Evolutionary conservation across 2,888 invertebrate species (phyloP), one percentile per base, ranked within the genome.

Genomic region (Stenotaenia linearis): DNA sequence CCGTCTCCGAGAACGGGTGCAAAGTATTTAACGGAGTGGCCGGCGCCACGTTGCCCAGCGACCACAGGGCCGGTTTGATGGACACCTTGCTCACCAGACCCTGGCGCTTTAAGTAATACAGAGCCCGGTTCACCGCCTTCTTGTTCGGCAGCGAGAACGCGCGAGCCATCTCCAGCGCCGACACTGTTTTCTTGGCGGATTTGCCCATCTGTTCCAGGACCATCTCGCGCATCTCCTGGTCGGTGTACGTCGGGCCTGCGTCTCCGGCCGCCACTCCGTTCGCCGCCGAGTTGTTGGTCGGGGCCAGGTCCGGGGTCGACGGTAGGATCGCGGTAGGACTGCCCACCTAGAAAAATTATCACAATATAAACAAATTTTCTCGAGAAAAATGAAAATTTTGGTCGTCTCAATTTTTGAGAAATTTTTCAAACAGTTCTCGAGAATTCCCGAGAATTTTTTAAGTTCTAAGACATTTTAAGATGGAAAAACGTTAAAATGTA

Each of bases 141-240:
- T 79, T 79, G 75, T 79, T 79, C 5, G 79, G 79, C 32, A 79
- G 28, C 18, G 74, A 69, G 69, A 79, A 79, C 21, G 79, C 79
- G 12, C 79, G 79, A 15, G 79, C 79, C 79, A 79, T 79, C 69
- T 79, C 79, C 23, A 79, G 28, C 5, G 79, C 79, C 7, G 74
- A 74, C 21, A 79, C 74, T 1, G 79, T 79, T 15, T 79, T 79
- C n/a, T 79, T 79, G 35, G 35, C 35, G 1, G 74, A 69, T 74
- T 79, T 79, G 18, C 79, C 79, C 79, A 79, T 79, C 12, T 79
- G 79, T 32, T 79, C 79, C 50, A 79, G 69, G 21, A 79, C 79
- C 79, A 79, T 79, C 45, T 79, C 79, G 45, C 79, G 4, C 79
- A 79, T 79, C 28, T 79, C 79, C 25, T 79, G 79, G 23, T 79